Base-by-base conservation (phyloP, 2,888 invertebrate species). In the Fragum fragum region DNA sequence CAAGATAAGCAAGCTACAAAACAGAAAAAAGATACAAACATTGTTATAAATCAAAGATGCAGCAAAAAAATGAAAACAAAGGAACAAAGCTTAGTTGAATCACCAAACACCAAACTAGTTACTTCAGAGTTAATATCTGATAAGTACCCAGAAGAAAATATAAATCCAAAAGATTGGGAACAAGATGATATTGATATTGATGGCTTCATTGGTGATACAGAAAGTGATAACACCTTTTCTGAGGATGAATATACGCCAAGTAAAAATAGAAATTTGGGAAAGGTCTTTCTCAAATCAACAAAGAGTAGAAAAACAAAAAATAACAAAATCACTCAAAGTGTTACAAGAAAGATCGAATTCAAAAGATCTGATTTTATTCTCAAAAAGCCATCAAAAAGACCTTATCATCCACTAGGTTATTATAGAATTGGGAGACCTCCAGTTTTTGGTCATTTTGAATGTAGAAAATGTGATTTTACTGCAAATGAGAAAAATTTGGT, bases 381-480 rank as follows among this genome's bases (percentile, higher is more conserved):
- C 1, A 42, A 39, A 42, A 57, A 76, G 42, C 23, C 42, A 47
- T 5, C 14, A 14, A 23, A 55, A 23, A 69, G 47, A 59, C 23
- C 57, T 28, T n/a, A 14, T 42, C 16, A 21, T 23, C 1, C 36
- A 42, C 0, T 7, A 1, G 21, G 42, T 42, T 11, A 16, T 14
- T 21, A 9, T 21, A 32, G 75, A 72, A 79, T 76, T 73, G 85
- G 88, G 1, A 53, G 83, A 39, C 80, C 79, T 23, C 81, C 81
- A 39, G 74, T 77, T 39, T 23, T 81, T 42, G 86, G 86, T 47
- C 59, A 81, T 36, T 81, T 81, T 79, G 70, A 81, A 57, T 88
- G 87, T 74, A 76, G 83, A 36, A 28, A 77, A 1, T 88, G 88
- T 73, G 76, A 76, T 9, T 83, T 81, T 69, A 72, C 72, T 21